Conservation (phyloP, 2,797 vertebrate species). For the Rhinatrema bivittatum region DNA sequence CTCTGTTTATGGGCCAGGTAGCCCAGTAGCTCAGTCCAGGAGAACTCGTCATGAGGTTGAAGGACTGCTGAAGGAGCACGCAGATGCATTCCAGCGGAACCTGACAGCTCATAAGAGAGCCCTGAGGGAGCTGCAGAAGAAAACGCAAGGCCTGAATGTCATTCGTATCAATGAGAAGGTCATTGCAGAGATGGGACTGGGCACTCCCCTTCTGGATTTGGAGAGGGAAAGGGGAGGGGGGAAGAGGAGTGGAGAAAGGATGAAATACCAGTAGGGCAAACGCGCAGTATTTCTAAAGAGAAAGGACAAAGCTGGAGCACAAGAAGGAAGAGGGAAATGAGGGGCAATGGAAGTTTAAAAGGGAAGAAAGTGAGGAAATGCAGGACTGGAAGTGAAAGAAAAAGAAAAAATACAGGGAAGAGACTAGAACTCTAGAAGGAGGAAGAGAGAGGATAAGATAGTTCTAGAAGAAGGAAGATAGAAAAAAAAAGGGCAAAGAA, state of each 20-base stretch:
- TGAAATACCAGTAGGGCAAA: neutral
- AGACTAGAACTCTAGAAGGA: too few species aligned
- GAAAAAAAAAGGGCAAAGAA: too few species aligned
- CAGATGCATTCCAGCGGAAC: slow-evolving; percentile 36
- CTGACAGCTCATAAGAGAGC: slow-evolving; percentile 53
- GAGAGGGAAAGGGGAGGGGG: neutral
- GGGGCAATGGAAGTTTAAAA: too few species aligned
- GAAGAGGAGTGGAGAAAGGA: neutral
- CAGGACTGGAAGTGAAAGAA: too few species aligned
- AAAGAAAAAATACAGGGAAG: too few species aligned
- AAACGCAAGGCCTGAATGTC: slow-evolving; percentile 44
- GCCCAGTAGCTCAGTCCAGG: slow-evolving; percentile 47
- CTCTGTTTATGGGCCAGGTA: slow-evolving; percentile 42
- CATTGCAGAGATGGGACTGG: neutral
- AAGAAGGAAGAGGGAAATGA: too few species aligned
- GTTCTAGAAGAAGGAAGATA: too few species aligned
- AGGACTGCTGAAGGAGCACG: slow-evolving; percentile 33
- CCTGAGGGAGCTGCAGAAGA: slow-evolving; percentile 55
- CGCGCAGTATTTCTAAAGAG: too few species aligned
- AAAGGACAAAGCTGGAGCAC: too few species aligned
- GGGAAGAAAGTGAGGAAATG: too few species aligned
- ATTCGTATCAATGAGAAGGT: slow-evolving; percentile 62
- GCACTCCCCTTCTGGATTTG: too few species aligned
- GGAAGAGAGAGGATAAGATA: too few species aligned
- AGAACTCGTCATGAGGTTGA: slow-evolving; percentile 21